Base-by-base conservation (phyloP, 2,797 vertebrate genomes). In the Dicrostonyx torquatus region DNA sequence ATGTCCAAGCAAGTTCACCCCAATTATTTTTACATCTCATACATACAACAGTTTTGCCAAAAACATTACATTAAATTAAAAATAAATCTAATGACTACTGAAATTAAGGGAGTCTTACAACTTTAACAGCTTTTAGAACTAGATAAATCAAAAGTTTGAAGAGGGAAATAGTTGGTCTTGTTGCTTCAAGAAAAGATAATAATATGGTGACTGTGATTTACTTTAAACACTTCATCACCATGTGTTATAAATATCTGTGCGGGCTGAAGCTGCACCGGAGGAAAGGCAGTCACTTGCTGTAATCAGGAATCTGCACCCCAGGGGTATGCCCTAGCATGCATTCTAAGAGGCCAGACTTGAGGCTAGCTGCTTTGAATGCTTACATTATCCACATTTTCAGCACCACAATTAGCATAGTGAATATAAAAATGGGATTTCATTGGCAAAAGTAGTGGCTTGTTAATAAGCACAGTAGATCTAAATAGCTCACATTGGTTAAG, bases 51-150 rank as follows among this genome's bases (percentile, higher is more conserved):
- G 78, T 37, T 94, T 48, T 22, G 76, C 17, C 58, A 76, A 89
- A 70, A 31, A 50, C 43, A 85, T 3, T 13, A 55, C 15, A 20
- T 37, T 31, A 68, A 43, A 60, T 60, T 24, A 50, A 88, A 50
- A 55, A 45, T 73, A 66, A 82, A 90, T 22, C 9, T 40, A 70
- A 29, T 72, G 34, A 48, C n/a, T 84, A 26, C 22, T 53, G 9
- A 87, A 93, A 89, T 77, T 87, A 78, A 92, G 50, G 29, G 8
- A 94, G 14, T 83, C 85, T 93, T 92, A 31, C 7, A 68, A 90
- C 15, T 75, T 89, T 45, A 89, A 82, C 8, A 93, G 13, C 4
- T 45, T 87, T 55, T 87, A 92, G 87, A 45, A 94, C 53, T 40
- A 73, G 34, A 0, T 11, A 89, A 85, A 92, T 82, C 29, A 94